Conservation (phyloP, 2,888 invertebrate genomes). For the Mesoligia furuncula region DNA sequence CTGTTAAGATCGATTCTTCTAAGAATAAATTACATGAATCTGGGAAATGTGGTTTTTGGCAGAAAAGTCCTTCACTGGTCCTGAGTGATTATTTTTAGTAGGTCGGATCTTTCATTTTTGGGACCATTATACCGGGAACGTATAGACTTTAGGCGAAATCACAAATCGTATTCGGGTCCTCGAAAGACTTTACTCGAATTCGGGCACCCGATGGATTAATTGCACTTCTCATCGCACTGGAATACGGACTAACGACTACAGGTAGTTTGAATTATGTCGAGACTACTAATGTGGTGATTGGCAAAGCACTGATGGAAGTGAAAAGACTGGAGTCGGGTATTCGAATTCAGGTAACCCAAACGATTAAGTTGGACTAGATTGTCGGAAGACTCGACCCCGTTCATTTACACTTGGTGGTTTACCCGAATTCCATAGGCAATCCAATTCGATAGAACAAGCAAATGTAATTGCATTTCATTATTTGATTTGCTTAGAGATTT, state of each 20-base stretch:
- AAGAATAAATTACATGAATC: background rate
- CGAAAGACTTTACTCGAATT: background rate
- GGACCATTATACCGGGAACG: background rate
- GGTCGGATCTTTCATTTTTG: background rate
- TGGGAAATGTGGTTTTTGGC: background rate
- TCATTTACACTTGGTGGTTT: no score
- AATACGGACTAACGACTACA: background rate
- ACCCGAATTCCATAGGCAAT: no score
- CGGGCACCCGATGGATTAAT: background rate
- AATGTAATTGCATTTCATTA: no score
- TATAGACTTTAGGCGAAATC: background rate
- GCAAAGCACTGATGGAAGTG: background rate
- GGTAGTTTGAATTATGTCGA: background rate
- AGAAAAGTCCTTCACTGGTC: background rate
- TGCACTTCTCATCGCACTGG: background rate
- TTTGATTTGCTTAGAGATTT: no score
- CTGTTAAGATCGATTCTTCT: background rate
- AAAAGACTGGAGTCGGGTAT: background rate
- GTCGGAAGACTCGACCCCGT: no score
- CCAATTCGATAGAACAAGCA: no score
- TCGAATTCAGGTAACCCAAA: no score
- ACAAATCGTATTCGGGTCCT: background rate
- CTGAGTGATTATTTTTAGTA: background rate
- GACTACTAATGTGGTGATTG: fast-evolving
- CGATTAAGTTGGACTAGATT: no score